phyloP scores from a whole-genome alignment of 2,888 invertebrate species.

The Cataglyphis livida region DNA sequence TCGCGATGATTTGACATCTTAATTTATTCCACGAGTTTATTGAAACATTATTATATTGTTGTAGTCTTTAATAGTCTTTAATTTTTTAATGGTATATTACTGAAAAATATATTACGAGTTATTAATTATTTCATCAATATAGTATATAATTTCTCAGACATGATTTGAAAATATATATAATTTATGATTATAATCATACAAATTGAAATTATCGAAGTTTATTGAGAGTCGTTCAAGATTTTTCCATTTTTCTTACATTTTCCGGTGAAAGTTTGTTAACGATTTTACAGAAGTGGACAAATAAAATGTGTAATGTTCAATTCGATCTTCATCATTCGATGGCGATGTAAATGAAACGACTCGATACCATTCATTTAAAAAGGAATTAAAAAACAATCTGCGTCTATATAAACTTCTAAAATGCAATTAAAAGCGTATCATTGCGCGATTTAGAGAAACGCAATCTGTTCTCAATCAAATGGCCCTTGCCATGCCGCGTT shows the following conservation, averaged over 20 bases:
- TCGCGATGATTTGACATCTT: background rate
- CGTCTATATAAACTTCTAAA: background rate
- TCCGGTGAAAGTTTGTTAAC: background rate
- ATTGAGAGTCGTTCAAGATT: background rate
- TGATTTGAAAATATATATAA: background rate
- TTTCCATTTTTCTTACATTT: background rate
- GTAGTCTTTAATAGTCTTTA: background rate
- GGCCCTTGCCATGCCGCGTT: background rate
- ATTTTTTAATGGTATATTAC: background rate
- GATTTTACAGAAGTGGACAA: background rate
- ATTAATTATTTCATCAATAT: background rate
- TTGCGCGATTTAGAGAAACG: conserved; percentile 6
- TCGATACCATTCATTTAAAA: conserved; percentile 16
- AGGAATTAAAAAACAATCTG: background rate
- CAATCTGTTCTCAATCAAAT: conserved; percentile 30
- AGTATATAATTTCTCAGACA: background rate
- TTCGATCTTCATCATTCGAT: background rate
- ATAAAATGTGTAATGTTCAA: background rate
- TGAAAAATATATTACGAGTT: background rate
- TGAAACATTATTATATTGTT: conserved; percentile 5
- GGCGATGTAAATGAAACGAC: background rate
- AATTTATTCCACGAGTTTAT: conserved; percentile 9
- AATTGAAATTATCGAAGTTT: background rate
- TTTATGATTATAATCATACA: conserved; percentile 12
- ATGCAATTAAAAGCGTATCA: conserved; percentile 30